Evolutionary conservation across 2,797 vertebrate genomes (phyloP).

Genomic region (Spinibarbus caldwelli): DNA sequence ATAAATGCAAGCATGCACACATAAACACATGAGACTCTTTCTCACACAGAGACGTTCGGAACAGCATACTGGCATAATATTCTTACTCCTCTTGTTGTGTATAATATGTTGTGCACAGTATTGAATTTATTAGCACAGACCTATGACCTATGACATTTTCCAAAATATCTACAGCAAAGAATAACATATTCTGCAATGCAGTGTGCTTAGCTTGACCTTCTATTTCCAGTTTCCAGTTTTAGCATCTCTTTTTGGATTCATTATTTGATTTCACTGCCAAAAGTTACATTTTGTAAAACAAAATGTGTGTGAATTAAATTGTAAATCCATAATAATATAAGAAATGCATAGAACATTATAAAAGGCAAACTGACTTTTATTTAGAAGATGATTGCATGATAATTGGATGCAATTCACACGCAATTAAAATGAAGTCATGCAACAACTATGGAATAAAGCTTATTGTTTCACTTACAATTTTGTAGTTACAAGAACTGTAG

Average conservation of each 20-base stretch:
- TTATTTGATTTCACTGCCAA: neutral
- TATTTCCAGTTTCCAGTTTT: neutral
- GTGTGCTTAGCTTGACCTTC: neutral
- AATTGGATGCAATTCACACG: neutral
- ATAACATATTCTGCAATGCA: neutral
- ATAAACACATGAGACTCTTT: neutral
- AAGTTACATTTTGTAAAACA: neutral
- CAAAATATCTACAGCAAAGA: neutral
- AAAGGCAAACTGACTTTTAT: neutral
- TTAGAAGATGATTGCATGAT: neutral
- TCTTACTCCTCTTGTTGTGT: neutral
- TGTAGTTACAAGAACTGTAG: neutral
- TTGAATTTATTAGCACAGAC: neutral
- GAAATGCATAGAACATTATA: neutral
- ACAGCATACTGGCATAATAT: neutral
- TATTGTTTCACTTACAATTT: neutral
- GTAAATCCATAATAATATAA: neutral
- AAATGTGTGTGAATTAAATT: neutral
- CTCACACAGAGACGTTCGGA: neutral
- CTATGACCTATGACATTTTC: neutral
- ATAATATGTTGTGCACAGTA: neutral
- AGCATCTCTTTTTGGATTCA: neutral
- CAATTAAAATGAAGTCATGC: neutral
- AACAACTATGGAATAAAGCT: neutral
- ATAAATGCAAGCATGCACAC: constrained; percentile 19